Evolutionary conservation across 2,797 vertebrate species (phyloP).

Genomic region (Apogon hyalosoma): DNA sequence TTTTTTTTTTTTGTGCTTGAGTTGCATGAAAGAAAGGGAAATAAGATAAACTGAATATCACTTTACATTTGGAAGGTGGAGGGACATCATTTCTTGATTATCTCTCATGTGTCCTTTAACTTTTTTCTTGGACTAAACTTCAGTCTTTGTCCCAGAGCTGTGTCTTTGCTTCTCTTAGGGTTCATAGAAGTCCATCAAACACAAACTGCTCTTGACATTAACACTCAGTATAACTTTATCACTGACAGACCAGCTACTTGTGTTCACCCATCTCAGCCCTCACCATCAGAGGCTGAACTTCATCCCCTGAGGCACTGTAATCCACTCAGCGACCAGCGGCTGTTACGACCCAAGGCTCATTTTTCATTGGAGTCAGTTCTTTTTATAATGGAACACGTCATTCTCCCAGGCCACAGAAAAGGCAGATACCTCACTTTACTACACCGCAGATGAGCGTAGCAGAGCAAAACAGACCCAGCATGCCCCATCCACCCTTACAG

Average conservation of each 20-base stretch:
- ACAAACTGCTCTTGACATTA: conserved; percentile 56
- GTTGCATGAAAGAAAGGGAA: neutral
- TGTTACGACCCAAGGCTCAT: conserved; percentile 51
- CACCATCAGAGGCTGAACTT: conserved; percentile 61
- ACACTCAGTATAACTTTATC: conserved; percentile 65
- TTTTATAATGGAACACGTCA: conserved; percentile 83
- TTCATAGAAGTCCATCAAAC: conserved; percentile 39
- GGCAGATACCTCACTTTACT: conserved; percentile 81
- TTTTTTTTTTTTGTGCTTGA: too few relatives aligned
- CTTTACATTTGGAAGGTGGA: neutral
- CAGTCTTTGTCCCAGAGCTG: conserved; percentile 20
- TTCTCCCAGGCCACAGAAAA: conserved; percentile 80
- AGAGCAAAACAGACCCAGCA: conserved; percentile 67
- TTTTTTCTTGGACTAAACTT: conserved; percentile 1
- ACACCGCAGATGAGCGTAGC: conserved; percentile 78
- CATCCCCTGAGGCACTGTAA: conserved; percentile 62
- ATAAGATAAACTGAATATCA: neutral
- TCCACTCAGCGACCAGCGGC: conserved; percentile 65
- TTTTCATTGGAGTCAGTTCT: conserved; percentile 80
- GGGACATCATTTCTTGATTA: neutral
- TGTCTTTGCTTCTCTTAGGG: conserved; percentile 28
- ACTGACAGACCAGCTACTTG: conserved; percentile 53
- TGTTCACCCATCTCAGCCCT: conserved; percentile 44
- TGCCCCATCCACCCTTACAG: conserved; percentile 73
- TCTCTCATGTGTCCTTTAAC: too few relatives aligned